phyloP scores from a whole-genome alignment of 2,797 vertebrate species.

The Furcifer pardalis region DNA sequence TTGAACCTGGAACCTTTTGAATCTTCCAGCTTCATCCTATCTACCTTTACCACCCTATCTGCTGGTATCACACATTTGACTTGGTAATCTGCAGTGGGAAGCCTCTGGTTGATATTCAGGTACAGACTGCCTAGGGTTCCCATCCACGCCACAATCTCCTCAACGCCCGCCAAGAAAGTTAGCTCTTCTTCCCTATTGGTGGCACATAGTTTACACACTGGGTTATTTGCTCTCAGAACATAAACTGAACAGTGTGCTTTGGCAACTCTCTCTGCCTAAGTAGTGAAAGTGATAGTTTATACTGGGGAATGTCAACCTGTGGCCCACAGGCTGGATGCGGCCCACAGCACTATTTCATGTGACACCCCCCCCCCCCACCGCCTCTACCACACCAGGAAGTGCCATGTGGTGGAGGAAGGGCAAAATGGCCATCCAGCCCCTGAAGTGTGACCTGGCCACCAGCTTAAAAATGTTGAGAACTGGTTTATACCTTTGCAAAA shows the following conservation, averaged over 20 bases:
- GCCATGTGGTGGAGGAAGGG: no score
- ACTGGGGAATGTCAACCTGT: no score
- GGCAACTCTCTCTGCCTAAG: background rate
- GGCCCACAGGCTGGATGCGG: no score
- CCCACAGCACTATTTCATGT: no score
- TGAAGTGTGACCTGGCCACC: no score
- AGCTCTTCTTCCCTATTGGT: background rate
- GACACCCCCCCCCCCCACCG: no score
- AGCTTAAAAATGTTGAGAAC: no score
- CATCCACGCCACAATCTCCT: background rate
- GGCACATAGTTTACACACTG: background rate
- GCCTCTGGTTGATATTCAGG: background rate
- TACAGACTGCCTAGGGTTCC: no score
- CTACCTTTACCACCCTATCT: background rate
- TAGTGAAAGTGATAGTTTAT: background rate
- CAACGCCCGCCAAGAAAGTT: background rate
- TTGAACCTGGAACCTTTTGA: background rate
- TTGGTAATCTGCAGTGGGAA: background rate
- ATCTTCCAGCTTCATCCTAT: background rate
- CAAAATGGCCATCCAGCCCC: no score
- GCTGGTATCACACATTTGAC: background rate
- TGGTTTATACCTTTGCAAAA: no score
- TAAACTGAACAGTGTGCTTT: background rate
- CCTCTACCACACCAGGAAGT: no score
- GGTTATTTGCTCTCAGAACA: background rate